These are phyloP conservation scores for Calameuta idolon DNA, from an alignment of 2,888 invertebrate genomes.

Conservation along the genomic window DNA sequence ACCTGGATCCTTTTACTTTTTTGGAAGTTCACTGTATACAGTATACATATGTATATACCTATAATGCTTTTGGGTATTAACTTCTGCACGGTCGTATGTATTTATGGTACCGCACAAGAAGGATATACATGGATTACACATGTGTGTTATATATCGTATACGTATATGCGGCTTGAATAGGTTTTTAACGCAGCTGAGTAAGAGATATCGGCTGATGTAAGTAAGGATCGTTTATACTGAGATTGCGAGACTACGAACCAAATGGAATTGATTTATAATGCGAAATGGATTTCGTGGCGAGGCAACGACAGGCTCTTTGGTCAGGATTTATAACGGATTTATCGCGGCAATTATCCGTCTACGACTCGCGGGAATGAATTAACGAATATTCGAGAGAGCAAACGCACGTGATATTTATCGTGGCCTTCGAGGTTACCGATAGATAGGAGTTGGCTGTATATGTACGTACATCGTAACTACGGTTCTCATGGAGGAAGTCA, in stretches of 20 bases:
- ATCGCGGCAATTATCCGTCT: constrained; percentile 59
- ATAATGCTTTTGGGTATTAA: neutral
- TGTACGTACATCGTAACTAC: neutral
- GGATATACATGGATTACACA: neutral
- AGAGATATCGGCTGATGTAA: neutral
- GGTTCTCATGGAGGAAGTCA: constrained; percentile 2
- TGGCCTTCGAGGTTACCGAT: neutral
- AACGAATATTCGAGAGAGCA: constrained; percentile 42
- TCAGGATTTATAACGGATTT: constrained; percentile 58
- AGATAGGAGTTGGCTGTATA: neutral
- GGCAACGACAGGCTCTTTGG: constrained; percentile 48
- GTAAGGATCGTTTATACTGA: neutral
- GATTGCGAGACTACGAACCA: neutral
- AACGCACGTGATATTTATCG: neutral
- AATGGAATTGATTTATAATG: constrained; percentile 55
- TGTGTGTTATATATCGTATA: neutral
- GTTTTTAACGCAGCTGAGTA: neutral
- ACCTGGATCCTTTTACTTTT: neutral
- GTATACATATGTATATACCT: neutral
- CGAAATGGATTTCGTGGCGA: constrained; percentile 56
- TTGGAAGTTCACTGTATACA: neutral
- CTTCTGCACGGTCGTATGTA: neutral
- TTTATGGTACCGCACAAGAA: neutral
- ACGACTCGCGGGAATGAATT: constrained; percentile 30
- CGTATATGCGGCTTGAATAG: neutral